Conservation (phyloP, 1,140 invertebrate species). For the Pseudomyrmex cubaensis region DNA sequence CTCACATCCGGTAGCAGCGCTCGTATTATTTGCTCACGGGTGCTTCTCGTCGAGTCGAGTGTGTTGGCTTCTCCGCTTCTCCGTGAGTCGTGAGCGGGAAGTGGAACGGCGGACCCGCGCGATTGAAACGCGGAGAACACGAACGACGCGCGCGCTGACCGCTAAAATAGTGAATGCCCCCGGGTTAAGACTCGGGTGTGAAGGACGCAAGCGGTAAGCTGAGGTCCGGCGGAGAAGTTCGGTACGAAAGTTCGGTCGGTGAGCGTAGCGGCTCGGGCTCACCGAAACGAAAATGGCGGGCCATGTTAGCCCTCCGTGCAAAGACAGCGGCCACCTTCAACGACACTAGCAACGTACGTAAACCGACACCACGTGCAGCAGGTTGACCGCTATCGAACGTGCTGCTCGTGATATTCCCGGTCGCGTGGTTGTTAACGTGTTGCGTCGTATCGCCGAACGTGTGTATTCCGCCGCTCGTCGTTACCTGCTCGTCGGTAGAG, state of each 20-base stretch:
- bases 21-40: conserved; percentile 32
- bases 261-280: conserved; percentile 64
- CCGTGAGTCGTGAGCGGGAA: neutral
- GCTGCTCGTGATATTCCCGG: conserved; percentile 33
- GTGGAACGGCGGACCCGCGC: neutral
- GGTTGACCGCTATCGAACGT: neutral
- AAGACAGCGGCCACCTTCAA: conserved; percentile 68
- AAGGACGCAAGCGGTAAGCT: conserved; percentile 14
- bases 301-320: conserved; percentile 76
- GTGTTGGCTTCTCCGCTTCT: conserved; percentile 13
- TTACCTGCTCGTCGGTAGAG: neutral
- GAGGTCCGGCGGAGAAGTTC: conserved; percentile 17
- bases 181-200: conserved; percentile 46
- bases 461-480: neutral
- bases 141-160: neutral
- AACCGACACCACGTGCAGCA: conserved; percentile 64
- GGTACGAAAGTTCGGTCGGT: conserved; percentile 22
- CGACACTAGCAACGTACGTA: conserved; percentile 65
- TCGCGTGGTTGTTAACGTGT: neutral
- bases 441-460: neutral
- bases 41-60: conserved; percentile 20
- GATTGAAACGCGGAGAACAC: neutral
- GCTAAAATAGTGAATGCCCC: conserved; percentile 7
- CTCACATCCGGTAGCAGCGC: conserved; percentile 50
- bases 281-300: conserved; percentile 83